Evolutionary conservation across 2,888 invertebrate species (phyloP), one percentile per base, ranked within the genome.

Genomic region (Steinernema hermaphroditum): DNA sequence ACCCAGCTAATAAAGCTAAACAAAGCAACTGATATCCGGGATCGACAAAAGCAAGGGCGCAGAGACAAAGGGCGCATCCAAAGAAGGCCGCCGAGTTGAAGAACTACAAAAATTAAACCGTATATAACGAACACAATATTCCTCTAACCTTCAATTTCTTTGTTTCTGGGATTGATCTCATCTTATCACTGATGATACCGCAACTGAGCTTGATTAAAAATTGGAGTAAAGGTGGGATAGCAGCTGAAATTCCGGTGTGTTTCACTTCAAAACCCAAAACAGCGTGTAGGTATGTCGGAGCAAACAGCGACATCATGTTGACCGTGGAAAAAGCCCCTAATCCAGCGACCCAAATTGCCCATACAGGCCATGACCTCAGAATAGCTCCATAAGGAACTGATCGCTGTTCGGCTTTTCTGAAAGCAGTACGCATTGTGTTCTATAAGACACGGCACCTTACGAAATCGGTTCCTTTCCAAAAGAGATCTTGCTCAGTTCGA

Each of bases 11-110:
- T 6, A 54, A 27, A 2, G 54, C 54, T 27, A 77, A 73, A 54
- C 74, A 75, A 16, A 46, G 70, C 69, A 54, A 22, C 54, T 54
- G 54, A 6, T 19, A 14, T 4, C 27, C 27, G 1, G 70, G 44
- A n/a, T 70, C 50, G 14, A 72, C 34, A 69, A 73, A 76, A 29
- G 74, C 77, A 14, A 77, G 70, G 8, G 75, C 74, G 0, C 73
- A 37, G 1, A 77, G 74, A 62, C 74, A 76, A 1, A 75, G 14
- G 12, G 70, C 77, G 27, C 76, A 75, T 16, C 77, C 77, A 24
- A 69, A 62, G 73, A 76, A 74, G n/a, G 74, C 75, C 12, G 75
- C 24, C 1, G 76, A 46, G 70, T 77, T 77, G 70, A 76, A 77
- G 12, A 6, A 54, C 46, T 46, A 19, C 4, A 46, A 46, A 9